phyloP scores from a whole-genome alignment of 2,113 vertebrate genomes.

The Eidolon helvum region DNA sequence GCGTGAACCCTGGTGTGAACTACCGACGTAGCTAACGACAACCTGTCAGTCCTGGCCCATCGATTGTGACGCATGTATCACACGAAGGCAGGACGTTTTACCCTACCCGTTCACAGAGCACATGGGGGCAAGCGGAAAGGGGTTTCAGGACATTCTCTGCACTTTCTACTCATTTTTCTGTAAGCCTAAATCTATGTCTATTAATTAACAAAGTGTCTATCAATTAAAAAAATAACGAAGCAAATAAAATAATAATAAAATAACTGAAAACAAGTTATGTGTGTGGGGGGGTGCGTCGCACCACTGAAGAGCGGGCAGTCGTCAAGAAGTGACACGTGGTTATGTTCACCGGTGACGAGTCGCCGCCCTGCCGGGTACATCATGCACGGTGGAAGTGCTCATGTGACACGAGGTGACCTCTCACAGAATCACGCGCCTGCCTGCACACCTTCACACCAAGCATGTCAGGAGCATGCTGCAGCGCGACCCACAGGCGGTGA shows the following conservation, averaged over 20 bases:
- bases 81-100: neutral
- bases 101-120: neutral
- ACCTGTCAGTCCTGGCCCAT: neutral
- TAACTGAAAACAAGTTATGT: slow-evolving; percentile 5
- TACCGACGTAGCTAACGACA: neutral
- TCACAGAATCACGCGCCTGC: neutral
- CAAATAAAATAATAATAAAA: neutral
- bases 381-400: neutral
- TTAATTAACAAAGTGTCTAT: neutral
- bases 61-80: neutral
- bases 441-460: too few species aligned
- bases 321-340: neutral
- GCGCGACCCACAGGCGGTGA: fast-evolving
- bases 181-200: neutral
- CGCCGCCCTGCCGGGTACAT: neutral
- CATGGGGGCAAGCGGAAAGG: neutral
- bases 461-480: neutral
- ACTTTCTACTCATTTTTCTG: neutral
- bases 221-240: neutral
- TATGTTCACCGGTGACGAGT: neutral
- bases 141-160: neutral
- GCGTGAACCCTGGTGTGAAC: neutral
- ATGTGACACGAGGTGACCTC: too few species aligned
- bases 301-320: neutral
- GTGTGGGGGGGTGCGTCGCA: too few species aligned